Evolutionary conservation across 2,888 invertebrate species (phyloP).

Genomic region (Poecilobothrus nobilitatus): DNA sequence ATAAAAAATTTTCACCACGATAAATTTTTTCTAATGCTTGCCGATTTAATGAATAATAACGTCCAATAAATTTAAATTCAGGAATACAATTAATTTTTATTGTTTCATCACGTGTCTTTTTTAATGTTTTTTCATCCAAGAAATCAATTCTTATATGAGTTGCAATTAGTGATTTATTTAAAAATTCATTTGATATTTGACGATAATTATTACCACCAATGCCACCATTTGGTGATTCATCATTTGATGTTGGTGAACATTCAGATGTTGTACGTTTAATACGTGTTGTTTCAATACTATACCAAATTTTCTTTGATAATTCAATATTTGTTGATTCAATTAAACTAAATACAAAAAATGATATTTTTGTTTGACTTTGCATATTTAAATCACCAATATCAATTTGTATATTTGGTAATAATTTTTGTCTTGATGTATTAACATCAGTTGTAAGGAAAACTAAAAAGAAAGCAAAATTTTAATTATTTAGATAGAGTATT

Average conservation of each 20-base stretch:
- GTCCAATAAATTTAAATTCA: constrained; percentile 39
- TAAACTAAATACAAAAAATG: constrained; percentile 41
- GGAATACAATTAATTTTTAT: constrained; percentile 34
- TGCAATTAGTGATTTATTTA: constrained; percentile 25
- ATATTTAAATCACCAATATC: constrained; percentile 40
- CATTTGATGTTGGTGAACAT: constrained; percentile 17
- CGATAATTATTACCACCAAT: constrained; percentile 37
- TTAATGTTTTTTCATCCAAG: constrained; percentile 35
- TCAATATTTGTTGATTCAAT: constrained; percentile 37
- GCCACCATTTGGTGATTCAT: constrained; percentile 27
- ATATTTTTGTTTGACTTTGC: constrained; percentile 36
- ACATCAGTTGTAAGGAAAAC: constrained; percentile 49
- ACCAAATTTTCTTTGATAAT: constrained; percentile 38
- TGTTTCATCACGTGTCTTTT: constrained; percentile 38
- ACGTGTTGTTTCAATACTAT: constrained; percentile 34
- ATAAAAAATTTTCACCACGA: constrained; percentile 41
- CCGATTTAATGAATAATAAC: constrained; percentile 40
- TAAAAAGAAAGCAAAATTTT: constrained; percentile 26
- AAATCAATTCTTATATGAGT: constrained; percentile 40
- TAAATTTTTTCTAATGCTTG: constrained; percentile 37
- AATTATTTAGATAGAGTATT: too few relatives aligned
- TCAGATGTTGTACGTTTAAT: constrained; percentile 25
- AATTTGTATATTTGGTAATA: constrained; percentile 44
- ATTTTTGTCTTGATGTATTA: constrained; percentile 45
- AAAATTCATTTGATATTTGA: constrained; percentile 25